Evolutionary conservation across 2,113 vertebrate species (phyloP).

Genomic region (Menidia beryllina): DNA sequence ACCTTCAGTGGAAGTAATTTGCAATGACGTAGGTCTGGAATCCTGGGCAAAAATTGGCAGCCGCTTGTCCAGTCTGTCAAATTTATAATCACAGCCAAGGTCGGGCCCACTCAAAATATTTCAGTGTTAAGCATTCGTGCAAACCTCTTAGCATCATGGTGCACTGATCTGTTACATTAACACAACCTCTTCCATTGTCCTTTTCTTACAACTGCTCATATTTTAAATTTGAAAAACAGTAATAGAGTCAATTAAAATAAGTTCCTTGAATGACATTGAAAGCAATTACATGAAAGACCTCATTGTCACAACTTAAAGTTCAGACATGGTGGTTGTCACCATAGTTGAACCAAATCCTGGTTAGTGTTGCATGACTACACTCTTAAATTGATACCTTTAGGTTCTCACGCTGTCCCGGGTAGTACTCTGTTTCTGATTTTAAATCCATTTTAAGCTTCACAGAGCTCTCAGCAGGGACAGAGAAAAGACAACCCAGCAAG

Average conservation of each 20-base stretch:
- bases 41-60: no score
- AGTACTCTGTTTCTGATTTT: conserved; percentile 32
- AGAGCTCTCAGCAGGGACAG: conserved; percentile 45
- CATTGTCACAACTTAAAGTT: conserved; percentile 65
- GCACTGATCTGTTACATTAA: conserved; percentile 1
- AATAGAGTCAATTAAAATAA: neutral
- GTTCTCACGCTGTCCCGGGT: conserved; percentile 33
- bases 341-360: conserved; percentile 34
- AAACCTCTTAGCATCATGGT: no score
- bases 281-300: conserved; percentile 14
- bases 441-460: conserved; percentile 53
- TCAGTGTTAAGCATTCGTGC: no score
- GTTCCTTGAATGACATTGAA: conserved; percentile 12
- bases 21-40: no score
- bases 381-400: conserved; percentile 39
- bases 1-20: no score
- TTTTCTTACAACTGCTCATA: neutral
- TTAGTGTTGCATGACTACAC: conserved; percentile 28
- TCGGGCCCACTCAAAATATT: no score
- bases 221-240: conserved; percentile 1
- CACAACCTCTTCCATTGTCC: neutral
- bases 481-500: conserved; percentile 9
- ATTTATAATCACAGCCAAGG: no score
- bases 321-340: conserved; percentile 15
- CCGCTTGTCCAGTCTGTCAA: no score